Evolutionary conservation across 2,113 vertebrate genomes (phyloP).

Genomic region (Columbina picui): DNA sequence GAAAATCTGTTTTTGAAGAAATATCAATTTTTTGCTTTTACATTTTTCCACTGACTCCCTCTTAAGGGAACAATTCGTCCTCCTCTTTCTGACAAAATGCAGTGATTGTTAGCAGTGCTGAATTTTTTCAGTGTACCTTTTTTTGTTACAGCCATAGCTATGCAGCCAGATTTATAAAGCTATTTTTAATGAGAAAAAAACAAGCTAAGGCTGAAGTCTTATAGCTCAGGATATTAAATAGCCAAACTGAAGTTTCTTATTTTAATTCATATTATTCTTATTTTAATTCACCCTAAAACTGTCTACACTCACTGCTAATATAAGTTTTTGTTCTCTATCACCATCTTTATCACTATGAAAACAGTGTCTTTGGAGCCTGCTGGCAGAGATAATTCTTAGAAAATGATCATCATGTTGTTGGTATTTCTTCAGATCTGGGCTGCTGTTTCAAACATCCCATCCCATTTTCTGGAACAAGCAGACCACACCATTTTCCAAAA

Average conservation of each 20-base stretch:
- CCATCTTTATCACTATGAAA: neutral
- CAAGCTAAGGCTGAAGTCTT: neutral
- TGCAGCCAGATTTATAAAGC: neutral
- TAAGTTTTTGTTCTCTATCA: neutral
- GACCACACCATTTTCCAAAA: slow-evolving; percentile 82
- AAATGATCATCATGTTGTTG: neutral
- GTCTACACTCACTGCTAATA: neutral
- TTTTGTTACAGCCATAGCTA: neutral
- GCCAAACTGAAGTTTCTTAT: neutral
- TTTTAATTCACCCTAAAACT: neutral
- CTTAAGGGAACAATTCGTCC: neutral
- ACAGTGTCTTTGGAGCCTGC: neutral
- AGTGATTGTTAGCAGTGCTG: neutral
- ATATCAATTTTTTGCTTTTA: neutral
- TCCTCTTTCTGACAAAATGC: neutral
- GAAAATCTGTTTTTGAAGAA: neutral
- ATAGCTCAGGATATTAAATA: neutral
- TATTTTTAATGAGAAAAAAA: slow-evolving; percentile 5
- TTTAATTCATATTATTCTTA: neutral
- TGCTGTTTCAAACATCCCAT: slow-evolving; percentile 69
- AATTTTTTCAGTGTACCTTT: neutral
- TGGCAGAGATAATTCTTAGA: neutral
- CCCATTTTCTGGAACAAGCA: slow-evolving; percentile 76
- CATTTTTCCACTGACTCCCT: neutral
- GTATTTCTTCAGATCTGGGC: neutral